phyloP scores from a whole-genome alignment of 2,113 vertebrate genomes.

The Pholis gunnellus region DNA sequence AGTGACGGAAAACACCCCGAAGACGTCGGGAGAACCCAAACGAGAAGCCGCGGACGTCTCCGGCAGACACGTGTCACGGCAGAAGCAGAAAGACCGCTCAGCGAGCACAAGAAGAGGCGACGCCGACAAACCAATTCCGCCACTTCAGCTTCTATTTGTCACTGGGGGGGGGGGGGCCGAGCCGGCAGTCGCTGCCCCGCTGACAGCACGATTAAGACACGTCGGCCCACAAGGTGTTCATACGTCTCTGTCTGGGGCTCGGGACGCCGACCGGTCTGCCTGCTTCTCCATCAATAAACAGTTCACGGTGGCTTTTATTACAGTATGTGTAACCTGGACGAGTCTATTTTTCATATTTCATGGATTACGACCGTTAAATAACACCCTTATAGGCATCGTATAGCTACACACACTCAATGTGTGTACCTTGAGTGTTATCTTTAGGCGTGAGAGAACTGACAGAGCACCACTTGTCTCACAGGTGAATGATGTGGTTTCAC shows the following conservation, averaged over 20 bases:
- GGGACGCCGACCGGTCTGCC: slow-evolving; percentile 12
- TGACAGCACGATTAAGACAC: slow-evolving; percentile 51
- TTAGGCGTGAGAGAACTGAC: background rate
- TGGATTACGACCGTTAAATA: background rate
- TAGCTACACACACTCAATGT: background rate
- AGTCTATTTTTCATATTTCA: background rate
- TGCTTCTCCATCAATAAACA: background rate
- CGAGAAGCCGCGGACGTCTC: background rate
- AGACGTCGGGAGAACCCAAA: background rate
- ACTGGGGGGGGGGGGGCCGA: background rate
- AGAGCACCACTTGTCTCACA: background rate
- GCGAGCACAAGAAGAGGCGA: background rate
- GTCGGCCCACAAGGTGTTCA: slow-evolving; percentile 36
- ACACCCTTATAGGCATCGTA: background rate
- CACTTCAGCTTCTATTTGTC: slow-evolving; percentile 37
- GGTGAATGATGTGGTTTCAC: slow-evolving; percentile 6
- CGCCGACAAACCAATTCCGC: slow-evolving; percentile 48
- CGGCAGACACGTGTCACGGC: background rate
- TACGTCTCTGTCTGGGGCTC: slow-evolving; percentile 29
- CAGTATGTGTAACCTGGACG: background rate
- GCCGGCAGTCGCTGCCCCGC: slow-evolving; percentile 13
- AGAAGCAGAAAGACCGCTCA: background rate
- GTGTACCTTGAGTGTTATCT: background rate
- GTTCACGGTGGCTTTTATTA: slow-evolving; percentile 6
- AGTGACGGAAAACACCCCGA: background rate